Evolutionary conservation across 2,888 invertebrate genomes (phyloP).

Genomic region (Heliconius sara): DNA sequence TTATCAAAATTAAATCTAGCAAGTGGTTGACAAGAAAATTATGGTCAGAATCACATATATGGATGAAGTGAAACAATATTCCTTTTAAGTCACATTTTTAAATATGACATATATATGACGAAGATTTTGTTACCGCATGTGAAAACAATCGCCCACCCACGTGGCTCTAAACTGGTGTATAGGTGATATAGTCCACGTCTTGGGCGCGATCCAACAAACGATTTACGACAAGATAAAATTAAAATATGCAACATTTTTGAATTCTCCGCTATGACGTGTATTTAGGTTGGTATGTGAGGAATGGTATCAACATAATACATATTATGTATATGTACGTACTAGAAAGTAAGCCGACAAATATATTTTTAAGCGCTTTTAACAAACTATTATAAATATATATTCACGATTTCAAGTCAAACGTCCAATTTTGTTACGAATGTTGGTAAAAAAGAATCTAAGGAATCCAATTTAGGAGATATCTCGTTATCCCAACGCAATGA

Average conservation of each 20-base stretch:
- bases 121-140: conserved; percentile 11
- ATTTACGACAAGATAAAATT: conserved; percentile 73
- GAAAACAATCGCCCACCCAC: conserved; percentile 51
- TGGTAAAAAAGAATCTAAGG: conserved; percentile 51
- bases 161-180: conserved; percentile 48
- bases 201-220: conserved; percentile 73
- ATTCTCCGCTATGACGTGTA: conserved; percentile 61
- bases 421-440: background rate
- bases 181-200: conserved; percentile 51
- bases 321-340: background rate
- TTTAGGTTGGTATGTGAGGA: conserved; percentile 40
- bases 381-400: background rate
- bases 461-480: conserved; percentile 64
- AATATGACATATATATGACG: background rate
- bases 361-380: background rate
- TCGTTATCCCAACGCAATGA: conserved; percentile 56
- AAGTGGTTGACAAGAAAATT: conserved; percentile 4
- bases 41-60: background rate
- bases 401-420: background rate
- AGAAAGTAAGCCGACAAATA: background rate
- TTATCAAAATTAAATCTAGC: conserved; percentile 19
- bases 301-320: conserved; percentile 11
- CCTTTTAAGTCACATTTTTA: background rate
- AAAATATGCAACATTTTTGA: conserved; percentile 68
- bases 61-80: background rate